A percentile compares a stretch with the other conserved stretches of the same genome.
Conservation (phyloP, 2,113 vertebrate species). For the Turnix velox region DNA sequence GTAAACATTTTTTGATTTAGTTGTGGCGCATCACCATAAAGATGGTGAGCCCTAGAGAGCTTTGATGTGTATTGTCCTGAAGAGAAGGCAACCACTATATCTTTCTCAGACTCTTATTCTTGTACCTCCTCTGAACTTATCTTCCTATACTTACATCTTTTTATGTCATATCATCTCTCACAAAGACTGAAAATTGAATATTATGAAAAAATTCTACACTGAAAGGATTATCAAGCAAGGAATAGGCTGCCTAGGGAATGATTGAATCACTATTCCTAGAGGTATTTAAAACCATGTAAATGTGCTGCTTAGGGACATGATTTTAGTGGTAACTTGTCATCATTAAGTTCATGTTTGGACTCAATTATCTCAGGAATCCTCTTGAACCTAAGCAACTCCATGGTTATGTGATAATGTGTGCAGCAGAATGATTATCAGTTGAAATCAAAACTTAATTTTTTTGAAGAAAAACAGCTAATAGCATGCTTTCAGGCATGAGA, state of each 20-base stretch:
- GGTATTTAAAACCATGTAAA: background rate
- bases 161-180: background rate
- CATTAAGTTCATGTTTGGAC: background rate
- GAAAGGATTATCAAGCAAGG: background rate
- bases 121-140: background rate
- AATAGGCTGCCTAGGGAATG: background rate
- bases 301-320: background rate
- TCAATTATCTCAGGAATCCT: background rate
- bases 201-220: background rate
- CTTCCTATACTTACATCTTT: background rate
- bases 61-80: background rate
- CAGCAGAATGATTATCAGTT: background rate
- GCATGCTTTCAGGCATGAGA: background rate
- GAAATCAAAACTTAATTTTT: background rate
- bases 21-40: background rate
- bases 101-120: background rate
- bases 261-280: background rate
- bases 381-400: background rate
- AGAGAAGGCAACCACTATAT: background rate
- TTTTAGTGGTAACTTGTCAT: background rate
- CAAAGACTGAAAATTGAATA: background rate
- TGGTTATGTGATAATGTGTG: background rate
- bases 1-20: background rate
- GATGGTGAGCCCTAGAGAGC: background rate
- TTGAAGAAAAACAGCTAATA: background rate